A percentile compares a stretch with the other conserved stretches of the same genome.
Evolutionary conservation across 2,888 invertebrate genomes (phyloP).

Genomic region (Cetonia aurata): DNA sequence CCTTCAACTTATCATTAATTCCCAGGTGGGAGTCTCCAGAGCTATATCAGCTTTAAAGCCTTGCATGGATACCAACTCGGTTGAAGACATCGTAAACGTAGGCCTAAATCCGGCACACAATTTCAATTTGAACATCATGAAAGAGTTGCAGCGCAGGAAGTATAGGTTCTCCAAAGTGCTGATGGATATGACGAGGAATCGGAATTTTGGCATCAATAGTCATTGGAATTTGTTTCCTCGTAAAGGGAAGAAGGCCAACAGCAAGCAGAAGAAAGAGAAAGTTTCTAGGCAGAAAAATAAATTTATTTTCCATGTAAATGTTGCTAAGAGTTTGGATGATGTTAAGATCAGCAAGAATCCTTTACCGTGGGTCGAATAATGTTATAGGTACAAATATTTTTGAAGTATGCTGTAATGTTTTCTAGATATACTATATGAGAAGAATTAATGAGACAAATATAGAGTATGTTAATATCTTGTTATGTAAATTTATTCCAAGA

Average conservation of each 20-base stretch:
- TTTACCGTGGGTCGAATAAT: conserved; percentile 38
- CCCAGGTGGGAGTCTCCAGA: conserved; percentile 74
- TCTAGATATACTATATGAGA: too few relatives aligned
- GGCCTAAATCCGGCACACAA: conserved; percentile 80
- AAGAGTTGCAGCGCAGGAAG: conserved; percentile 57
- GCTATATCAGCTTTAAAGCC: conserved; percentile 81
- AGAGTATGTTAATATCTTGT: not conserved
- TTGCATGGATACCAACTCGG: conserved; percentile 65
- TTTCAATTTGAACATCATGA: conserved; percentile 67
- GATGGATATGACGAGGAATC: conserved; percentile 59
- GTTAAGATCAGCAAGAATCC: conserved; percentile 36
- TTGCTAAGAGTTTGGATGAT: not conserved
- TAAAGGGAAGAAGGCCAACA: conserved; percentile 44
- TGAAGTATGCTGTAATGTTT: not conserved
- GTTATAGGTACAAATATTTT: not conserved
- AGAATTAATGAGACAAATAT: not conserved
- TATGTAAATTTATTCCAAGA: not conserved
- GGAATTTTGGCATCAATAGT: conserved; percentile 62
- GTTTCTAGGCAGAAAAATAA: conserved; percentile 15
- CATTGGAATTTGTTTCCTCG: conserved; percentile 59
- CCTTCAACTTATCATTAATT: conserved; percentile 35
- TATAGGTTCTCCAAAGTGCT: conserved; percentile 61
- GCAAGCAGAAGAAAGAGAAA: conserved; percentile 48
- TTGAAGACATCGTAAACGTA: conserved; percentile 64
- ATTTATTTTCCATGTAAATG: conserved; percentile 27